Conservation (phyloP, 2,797 vertebrate species). For the Sus cebifrons region DNA sequence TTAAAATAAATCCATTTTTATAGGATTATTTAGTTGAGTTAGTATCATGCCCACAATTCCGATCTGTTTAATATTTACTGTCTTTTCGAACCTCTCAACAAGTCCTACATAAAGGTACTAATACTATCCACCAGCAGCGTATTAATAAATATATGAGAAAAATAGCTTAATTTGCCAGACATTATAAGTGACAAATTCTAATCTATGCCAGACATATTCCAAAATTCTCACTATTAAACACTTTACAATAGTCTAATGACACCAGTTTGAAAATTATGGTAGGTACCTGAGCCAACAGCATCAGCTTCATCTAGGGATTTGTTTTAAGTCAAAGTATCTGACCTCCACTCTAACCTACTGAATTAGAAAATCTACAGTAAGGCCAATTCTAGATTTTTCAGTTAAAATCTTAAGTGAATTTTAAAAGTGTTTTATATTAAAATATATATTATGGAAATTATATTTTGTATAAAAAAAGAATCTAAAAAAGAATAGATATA, state of each 20-base stretch:
- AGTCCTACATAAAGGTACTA: not conserved
- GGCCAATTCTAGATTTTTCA: not conserved
- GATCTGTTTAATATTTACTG: not conserved
- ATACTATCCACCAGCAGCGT: not conserved
- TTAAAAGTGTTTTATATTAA: not conserved
- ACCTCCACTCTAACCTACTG: not conserved
- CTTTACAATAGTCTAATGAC: not conserved
- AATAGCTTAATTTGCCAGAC: not conserved
- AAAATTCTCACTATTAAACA: not conserved
- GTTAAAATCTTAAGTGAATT: constrained; percentile 1
- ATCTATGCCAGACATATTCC: not conserved
- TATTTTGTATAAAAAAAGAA: not conserved
- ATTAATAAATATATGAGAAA: not conserved
- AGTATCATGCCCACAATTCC: not conserved
- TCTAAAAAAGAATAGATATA: not conserved
- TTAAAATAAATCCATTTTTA: constrained; percentile 1
- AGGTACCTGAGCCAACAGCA: not conserved
- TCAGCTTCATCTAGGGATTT: not conserved
- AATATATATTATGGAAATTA: not conserved
- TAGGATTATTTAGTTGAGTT: not conserved
- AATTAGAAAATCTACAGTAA: not conserved
- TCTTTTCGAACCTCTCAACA: not conserved
- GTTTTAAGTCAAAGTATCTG: constrained; percentile 1
- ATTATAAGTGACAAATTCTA: not conserved
- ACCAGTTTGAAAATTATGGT: not conserved